Evolutionary conservation across 2,797 vertebrate species (phyloP).

Genomic region (Cercopithecus mitis): DNA sequence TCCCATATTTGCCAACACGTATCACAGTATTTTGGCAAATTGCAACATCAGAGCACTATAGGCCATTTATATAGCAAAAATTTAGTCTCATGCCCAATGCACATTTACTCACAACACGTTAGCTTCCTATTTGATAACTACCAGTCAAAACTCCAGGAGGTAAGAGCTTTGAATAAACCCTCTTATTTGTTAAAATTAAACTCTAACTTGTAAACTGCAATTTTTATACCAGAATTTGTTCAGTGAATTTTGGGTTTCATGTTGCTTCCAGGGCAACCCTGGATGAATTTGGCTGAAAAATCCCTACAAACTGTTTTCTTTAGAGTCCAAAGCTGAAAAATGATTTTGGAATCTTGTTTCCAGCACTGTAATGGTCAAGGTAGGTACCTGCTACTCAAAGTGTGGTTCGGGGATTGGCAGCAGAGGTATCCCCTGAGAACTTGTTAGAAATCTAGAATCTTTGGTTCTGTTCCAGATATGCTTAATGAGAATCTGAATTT

Average conservation of each 20-base stretch:
- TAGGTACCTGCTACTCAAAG: neutral
- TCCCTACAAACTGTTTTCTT: neutral
- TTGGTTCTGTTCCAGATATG: neutral
- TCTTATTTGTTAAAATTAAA: neutral
- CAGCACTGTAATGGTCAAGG: neutral
- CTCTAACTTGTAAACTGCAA: neutral
- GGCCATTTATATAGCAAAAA: neutral
- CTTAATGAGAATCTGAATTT: constrained; percentile 19
- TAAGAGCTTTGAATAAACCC: neutral
- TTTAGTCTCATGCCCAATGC: neutral
- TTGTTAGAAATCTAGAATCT: neutral
- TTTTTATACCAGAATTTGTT: neutral
- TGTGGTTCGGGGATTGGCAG: neutral
- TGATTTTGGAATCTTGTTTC: neutral
- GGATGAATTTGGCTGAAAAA: neutral
- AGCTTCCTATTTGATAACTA: neutral
- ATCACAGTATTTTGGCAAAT: neutral
- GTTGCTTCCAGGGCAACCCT: neutral
- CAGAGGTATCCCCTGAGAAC: neutral
- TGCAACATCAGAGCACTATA: neutral
- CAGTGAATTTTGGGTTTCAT: neutral
- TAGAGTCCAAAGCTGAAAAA: neutral
- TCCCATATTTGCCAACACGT: neutral
- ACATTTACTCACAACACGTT: neutral
- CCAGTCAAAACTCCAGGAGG: neutral